A percentile compares a stretch with the other conserved stretches of the same genome.
These are phyloP conservation scores for Baryphthengus martii DNA, from an alignment of 2,113 vertebrate genomes.

Conservation along the genomic window DNA sequence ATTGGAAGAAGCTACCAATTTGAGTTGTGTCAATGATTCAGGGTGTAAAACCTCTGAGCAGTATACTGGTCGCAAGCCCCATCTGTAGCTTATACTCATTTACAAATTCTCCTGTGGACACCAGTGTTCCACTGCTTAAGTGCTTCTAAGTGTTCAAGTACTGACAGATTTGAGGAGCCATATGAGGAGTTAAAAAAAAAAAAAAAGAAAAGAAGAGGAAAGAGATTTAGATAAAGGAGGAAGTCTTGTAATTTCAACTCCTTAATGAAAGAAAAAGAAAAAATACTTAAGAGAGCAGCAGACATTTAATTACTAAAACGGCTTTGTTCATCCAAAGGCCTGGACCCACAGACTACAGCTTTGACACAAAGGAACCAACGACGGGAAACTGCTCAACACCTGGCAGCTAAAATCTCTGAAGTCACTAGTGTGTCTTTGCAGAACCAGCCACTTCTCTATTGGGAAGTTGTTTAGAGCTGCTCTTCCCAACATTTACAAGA, in stretches of 20 bases:
- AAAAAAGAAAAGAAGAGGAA: background rate
- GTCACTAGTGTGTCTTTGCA: background rate
- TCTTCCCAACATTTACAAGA: background rate
- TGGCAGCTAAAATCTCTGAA: background rate
- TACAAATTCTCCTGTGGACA: background rate
- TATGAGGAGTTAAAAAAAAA: background rate
- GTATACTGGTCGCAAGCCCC: background rate
- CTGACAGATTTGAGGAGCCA: background rate
- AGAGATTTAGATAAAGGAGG: background rate
- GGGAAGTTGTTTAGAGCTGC: background rate
- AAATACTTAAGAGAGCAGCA: background rate
- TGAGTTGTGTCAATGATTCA: background rate
- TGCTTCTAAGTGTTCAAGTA: background rate
- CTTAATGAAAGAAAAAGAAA: background rate
- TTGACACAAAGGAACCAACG: background rate
- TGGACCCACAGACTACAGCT: background rate
- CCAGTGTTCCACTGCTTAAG: background rate
- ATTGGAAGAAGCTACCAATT: background rate
- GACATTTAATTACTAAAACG: background rate
- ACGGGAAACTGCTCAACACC: background rate
- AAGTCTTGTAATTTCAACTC: background rate
- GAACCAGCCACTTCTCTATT: background rate
- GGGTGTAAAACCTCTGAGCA: background rate
- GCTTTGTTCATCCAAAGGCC: background rate
- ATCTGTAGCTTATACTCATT: background rate